These are phyloP conservation scores for Ennomos fuscantarius DNA, from an alignment of 2,888 invertebrate species.

Conservation along the genomic window DNA sequence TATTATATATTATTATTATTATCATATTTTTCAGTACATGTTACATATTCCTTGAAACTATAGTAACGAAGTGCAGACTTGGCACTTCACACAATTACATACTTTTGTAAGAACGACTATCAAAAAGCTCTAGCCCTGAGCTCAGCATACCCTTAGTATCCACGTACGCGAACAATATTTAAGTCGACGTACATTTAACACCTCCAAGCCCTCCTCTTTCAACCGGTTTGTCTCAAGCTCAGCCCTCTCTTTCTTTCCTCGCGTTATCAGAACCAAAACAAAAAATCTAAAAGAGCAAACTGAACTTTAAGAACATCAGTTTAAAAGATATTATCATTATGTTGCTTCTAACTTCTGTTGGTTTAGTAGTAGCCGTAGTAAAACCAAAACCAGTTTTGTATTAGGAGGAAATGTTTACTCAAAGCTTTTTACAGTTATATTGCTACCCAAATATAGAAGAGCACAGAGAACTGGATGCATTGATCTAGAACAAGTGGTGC, in stretches of 20 bases:
- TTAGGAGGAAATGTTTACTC: constrained; percentile 71
- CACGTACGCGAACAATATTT: constrained; percentile 18
- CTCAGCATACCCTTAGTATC: background rate
- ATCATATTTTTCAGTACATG: too few species aligned
- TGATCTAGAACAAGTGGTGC: constrained; percentile 9
- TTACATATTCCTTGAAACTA: too few species aligned
- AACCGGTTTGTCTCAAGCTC: constrained; percentile 56
- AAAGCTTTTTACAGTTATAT: constrained; percentile 71
- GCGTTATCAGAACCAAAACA: constrained; percentile 29
- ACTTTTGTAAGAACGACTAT: too few species aligned
- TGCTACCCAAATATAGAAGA: constrained; percentile 57
- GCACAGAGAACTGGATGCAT: constrained; percentile 36
- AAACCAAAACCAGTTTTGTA: constrained; percentile 71
- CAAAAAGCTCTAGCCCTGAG: too few species aligned
- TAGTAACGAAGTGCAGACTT: background rate
- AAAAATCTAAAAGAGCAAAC: constrained; percentile 28
- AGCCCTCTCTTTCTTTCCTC: constrained; percentile 48
- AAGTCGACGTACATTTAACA: constrained; percentile 48
- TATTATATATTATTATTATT: too few species aligned
- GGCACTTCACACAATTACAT: too few species aligned
- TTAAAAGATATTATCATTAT: constrained; percentile 26
- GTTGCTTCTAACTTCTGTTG: constrained; percentile 43
- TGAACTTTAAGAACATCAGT: constrained; percentile 25
- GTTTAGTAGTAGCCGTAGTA: constrained; percentile 79
- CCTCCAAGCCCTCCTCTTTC: constrained; percentile 24